Evolutionary conservation across 2,888 invertebrate genomes (phyloP), one percentile per base, ranked within the genome.

Genomic region (Volucella inanis): DNA sequence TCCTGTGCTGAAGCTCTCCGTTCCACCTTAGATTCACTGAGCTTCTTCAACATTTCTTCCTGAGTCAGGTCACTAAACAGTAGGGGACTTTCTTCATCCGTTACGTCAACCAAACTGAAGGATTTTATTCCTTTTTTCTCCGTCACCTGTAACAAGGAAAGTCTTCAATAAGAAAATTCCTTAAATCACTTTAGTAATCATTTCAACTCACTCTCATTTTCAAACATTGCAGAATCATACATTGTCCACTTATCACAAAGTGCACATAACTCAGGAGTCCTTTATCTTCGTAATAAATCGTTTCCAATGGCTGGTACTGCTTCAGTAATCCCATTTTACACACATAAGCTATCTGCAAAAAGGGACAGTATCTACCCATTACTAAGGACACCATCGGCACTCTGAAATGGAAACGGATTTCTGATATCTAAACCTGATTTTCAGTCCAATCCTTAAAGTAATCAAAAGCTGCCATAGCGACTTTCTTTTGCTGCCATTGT

Each of bases 241-340:
- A 92, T 76, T 91, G 89, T 1, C 92, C 92, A 84, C 90, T 92
- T 8, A 92, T 84, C 2, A 92, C 90, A 82, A 92, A 92, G 75
- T 90, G 89, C 0, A 91, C 91, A 79, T 89, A 90, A 68, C 90
- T 89, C 2, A 90, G 64, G 0, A 89, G 87, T 31, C 90, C 91
- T 52, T 87, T 88, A 47, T 92, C 91, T 14, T 90, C 89, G 10
- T 88, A 88, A 76, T 89, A 91, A 39, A 92, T 91, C 10, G 89
- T 90, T 49, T 92, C 90, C 78, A 90, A 78, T 0, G 91, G 90
- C 43, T 90, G 88, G 72, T 88, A 92, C 81, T 92, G 89, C n/a
- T 87, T 89, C 3, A 92, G 75, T 3, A 87, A 65, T 18, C 89
- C 88, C 18, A 90, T 70, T 62, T 90, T 89, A 62, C 90, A 90